These are phyloP conservation scores for Stenchaetothrips biformis DNA, from an alignment of 2,888 invertebrate species.

Conservation along the genomic window DNA sequence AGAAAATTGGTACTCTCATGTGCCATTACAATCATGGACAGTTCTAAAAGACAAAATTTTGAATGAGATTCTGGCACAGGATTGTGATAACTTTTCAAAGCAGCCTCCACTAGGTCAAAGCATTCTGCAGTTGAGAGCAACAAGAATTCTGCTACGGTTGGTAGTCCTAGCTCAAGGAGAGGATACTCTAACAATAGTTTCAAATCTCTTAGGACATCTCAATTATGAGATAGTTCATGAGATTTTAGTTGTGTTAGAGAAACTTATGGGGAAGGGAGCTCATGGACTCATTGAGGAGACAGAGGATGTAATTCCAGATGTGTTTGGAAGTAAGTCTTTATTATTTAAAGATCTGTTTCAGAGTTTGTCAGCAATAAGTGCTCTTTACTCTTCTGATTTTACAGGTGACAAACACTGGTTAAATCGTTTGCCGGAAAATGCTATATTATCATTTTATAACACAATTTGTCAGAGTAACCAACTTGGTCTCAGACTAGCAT, in stretches of 20 bases:
- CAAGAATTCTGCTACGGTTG: not conserved
- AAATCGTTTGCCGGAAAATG: not conserved
- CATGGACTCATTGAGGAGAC: not conserved
- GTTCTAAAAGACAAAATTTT: not conserved
- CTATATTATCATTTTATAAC: not conserved
- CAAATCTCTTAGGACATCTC: conserved; percentile 37
- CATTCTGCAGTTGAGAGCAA: not conserved
- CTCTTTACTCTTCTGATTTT: not conserved
- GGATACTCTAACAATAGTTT: conserved; percentile 34
- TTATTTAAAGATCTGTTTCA: too few species aligned
- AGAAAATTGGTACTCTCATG: not conserved
- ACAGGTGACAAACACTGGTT: not conserved
- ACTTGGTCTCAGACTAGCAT: not conserved
- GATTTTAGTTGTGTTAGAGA: not conserved
- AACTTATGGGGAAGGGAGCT: not conserved
- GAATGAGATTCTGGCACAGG: not conserved
- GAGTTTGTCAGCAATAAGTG: too few species aligned
- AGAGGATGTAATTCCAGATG: not conserved
- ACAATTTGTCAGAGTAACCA: not conserved
- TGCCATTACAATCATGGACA: not conserved
- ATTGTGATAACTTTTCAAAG: not conserved
- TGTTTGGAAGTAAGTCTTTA: not conserved
- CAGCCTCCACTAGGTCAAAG: not conserved
- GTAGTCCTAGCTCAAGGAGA: conserved; percentile 28
- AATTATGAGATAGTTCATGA: not conserved